Evolutionary conservation across 1,140 invertebrate species (phyloP), one percentile per base, ranked within the genome.

Genomic region (Tetramorium simillimum): DNA sequence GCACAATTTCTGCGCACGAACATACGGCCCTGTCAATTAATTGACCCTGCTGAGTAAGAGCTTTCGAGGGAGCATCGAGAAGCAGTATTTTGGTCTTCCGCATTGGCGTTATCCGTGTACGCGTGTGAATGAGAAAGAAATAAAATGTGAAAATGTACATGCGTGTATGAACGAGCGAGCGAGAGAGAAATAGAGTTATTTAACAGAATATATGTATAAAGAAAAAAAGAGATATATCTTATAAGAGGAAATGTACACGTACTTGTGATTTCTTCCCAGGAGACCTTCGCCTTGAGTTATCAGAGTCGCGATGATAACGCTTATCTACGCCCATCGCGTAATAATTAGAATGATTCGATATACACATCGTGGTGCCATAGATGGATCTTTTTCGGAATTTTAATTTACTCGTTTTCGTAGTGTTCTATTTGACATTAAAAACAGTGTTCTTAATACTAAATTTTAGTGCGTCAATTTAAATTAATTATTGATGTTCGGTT

Each of bases 71-170:
- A 88, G 80, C 62, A 81, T 46, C 58, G 86, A 84, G 53, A 90
- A 88, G 62, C 63, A 90, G 90, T 91, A 91, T 90, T 90, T 90
- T 88, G 65, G 89, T 91, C 90, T 91, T 91, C 90, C 90, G 78
- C 84, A 84, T 86, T 65, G 87, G 67, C 82, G 89, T 90, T 91
- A 51, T 81, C 72, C 43, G 63, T 84, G 65, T 49, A 58, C 33
- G 67, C 65, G 85, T 37, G 82, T 89, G 73, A 58, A 49, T 65
- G 76, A 49, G 24, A 78, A 21, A 46, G 1, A 24, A 9, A 72
- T 33, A 46, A 78, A 65, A 63, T 14, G 60, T 56, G 53, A 58
- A 56, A 43, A 78, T 72, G 37, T 46, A 56, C 18, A 58, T 82
- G 67, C 51, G 51, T 67, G 16, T 78, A 33, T 37, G 28, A 37